phyloP scores from a whole-genome alignment of 2,888 invertebrate species.

The Nephrotoma appendiculata region DNA sequence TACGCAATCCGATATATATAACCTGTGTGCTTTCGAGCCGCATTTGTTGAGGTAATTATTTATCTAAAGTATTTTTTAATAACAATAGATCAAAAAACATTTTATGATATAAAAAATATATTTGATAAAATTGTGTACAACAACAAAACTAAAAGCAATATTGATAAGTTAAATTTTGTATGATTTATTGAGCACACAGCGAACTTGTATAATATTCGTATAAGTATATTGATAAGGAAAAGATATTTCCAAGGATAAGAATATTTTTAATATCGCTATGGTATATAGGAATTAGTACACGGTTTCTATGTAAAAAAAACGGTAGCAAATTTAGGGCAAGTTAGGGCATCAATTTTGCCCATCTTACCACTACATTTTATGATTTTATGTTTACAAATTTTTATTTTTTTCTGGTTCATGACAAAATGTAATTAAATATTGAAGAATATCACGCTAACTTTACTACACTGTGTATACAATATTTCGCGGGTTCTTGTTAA shows the following conservation, averaged over 20 bases:
- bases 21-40: background rate
- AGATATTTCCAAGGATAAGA: background rate
- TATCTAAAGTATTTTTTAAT: background rate
- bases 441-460: background rate
- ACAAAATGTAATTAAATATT: background rate
- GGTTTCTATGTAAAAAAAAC: background rate
- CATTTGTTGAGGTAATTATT: background rate
- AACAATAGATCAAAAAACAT: background rate
- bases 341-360: background rate
- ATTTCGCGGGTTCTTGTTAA: background rate
- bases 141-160: background rate
- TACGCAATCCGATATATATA: background rate
- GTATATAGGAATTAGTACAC: background rate
- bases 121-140: background rate
- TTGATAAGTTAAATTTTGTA: background rate
- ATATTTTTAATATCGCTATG: background rate
- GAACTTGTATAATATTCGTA: background rate
- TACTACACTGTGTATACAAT: background rate
- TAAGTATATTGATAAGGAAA: background rate
- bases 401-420: background rate
- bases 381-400: background rate
- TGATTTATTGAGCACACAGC: background rate
- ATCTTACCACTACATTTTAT: background rate
- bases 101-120: background rate
- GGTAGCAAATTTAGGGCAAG: background rate